phyloP scores from a whole-genome alignment of 2,797 vertebrate species.

The Squalus acanthias region DNA sequence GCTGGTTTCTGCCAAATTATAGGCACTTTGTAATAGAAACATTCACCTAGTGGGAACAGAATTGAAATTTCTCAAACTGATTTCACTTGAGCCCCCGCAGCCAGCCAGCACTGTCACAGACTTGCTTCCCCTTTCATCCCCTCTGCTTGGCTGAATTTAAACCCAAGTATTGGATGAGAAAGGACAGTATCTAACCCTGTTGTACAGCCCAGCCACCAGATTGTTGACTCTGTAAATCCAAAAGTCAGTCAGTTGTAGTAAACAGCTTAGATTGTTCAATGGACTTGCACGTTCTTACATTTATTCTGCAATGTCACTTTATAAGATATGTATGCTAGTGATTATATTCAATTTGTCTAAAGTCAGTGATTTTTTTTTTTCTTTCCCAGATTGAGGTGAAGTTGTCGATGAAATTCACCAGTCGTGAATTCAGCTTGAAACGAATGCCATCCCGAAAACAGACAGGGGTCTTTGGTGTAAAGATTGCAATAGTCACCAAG shows the following conservation, averaged over 20 bases:
- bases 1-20: neutral
- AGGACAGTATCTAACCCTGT: neutral
- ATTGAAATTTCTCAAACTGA: neutral
- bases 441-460: constrained; percentile 87
- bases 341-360: neutral
- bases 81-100: neutral
- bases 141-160: neutral
- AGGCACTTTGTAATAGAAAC: neutral
- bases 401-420: constrained; percentile 85
- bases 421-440: constrained; percentile 88
- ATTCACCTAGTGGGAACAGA: neutral
- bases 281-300: neutral
- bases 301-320: neutral
- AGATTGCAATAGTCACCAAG: constrained; percentile 86
- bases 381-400: constrained; percentile 79
- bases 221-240: neutral
- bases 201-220: neutral
- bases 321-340: neutral
- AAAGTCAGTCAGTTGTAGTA: neutral
- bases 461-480: constrained; percentile 87
- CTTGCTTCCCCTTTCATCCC: neutral
- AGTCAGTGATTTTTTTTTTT: constrained; percentile 32
- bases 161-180: neutral
- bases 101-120: neutral
- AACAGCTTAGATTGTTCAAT: neutral